Conservation (phyloP, 2,888 invertebrate species). For the Drosophila mettleri region DNA sequence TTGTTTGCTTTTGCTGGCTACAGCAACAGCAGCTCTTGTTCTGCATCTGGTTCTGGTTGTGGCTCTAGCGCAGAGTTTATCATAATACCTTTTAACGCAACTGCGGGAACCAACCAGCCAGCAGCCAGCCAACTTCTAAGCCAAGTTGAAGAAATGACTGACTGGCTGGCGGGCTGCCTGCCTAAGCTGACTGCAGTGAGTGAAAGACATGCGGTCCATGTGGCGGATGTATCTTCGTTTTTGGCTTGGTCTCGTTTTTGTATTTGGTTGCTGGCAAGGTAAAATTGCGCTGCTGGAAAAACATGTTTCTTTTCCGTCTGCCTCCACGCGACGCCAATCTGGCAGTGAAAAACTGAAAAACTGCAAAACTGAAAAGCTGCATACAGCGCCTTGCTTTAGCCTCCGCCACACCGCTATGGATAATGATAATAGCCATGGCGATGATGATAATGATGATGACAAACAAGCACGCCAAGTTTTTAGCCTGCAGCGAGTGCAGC, state of each 20-base stretch:
- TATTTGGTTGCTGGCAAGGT: slow-evolving; percentile 60
- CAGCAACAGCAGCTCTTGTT: slow-evolving; percentile 6
- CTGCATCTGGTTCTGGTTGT: slow-evolving; percentile 12
- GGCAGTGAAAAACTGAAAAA: slow-evolving; percentile 62
- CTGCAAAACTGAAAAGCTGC: slow-evolving; percentile 18
- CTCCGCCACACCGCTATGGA: slow-evolving; percentile 30
- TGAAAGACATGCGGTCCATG: slow-evolving; percentile 50
- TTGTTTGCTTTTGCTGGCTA: slow-evolving; percentile 24
- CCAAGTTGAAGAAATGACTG: slow-evolving; percentile 44
- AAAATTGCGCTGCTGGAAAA: slow-evolving; percentile 65
- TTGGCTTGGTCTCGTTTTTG: slow-evolving; percentile 51
- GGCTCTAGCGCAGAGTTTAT: slow-evolving; percentile 38
- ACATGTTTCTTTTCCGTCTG: slow-evolving; percentile 63
- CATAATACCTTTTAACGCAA: slow-evolving; percentile 67
- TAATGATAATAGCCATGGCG: slow-evolving; percentile 24
- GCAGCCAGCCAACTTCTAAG: slow-evolving; percentile 34
- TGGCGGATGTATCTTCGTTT: slow-evolving; percentile 51
- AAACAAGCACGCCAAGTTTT: slow-evolving; percentile 75
- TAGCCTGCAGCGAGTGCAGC: slow-evolving; percentile 10
- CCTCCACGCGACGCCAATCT: slow-evolving; percentile 27
- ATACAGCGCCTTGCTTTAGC: slow-evolving; percentile 18
- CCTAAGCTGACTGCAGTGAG: slow-evolving; percentile 17
- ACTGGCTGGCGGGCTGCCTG: slow-evolving; percentile 10
- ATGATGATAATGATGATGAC: slow-evolving; percentile 48
- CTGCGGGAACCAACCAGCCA: slow-evolving; percentile 36